phyloP scores from a whole-genome alignment of 1,140 invertebrate species.

The Phymastichus coffea region DNA sequence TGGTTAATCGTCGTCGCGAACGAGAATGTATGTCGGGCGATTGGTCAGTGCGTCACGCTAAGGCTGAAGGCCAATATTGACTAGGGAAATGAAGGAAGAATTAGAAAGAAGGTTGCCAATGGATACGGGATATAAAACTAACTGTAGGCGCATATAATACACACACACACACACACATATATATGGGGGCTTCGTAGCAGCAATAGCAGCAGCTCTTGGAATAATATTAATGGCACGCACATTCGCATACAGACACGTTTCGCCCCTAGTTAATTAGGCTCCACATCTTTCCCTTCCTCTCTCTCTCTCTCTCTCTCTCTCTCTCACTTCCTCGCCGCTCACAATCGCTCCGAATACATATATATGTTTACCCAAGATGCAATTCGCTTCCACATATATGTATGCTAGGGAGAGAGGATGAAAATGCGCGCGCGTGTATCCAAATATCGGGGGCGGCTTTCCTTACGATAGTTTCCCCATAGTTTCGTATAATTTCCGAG shows the following conservation, averaged over 20 bases:
- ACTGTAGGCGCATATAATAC: too few relatives aligned
- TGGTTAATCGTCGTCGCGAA: not conserved
- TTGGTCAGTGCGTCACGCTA: too few relatives aligned
- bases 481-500: conserved; percentile 54
- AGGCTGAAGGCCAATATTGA: conserved; percentile 1
- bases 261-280: conserved; percentile 50
- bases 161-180: too few relatives aligned
- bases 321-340: conserved; percentile 33
- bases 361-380: not conserved
- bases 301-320: conserved; percentile 18
- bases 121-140: too few relatives aligned
- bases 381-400: not conserved
- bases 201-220: too few relatives aligned
- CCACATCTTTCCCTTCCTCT: conserved; percentile 30
- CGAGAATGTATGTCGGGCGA: too few relatives aligned
- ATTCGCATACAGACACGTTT: conserved; percentile 23
- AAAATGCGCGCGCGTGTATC: not conserved
- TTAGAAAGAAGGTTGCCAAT: not conserved
- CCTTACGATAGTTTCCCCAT: conserved; percentile 46
- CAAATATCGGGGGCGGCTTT: conserved; percentile 29
- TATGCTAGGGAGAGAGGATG: not conserved
- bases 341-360: not conserved
- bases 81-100: not conserved
- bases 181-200: too few relatives aligned
- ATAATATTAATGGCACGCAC: conserved; percentile 44